Conservation (phyloP, 2,113 vertebrate genomes). For the Oryctolagus cuniculus region mOryCun1.1 NC_091447.1:33470001-33470500, state of each 20-base stretch:
- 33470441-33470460: constrained; percentile 62
- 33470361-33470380: not conserved
- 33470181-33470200: constrained; percentile 57
- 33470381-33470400: not conserved
- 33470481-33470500: constrained; percentile 72
- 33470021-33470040: constrained; percentile 1
- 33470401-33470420: not conserved
- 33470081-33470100: not conserved
- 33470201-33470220: constrained; percentile 51
- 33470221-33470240: constrained; percentile 57
- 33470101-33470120: constrained; percentile 6
- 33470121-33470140: not conserved
- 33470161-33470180: constrained; percentile 33
- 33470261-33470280: constrained; percentile 49
- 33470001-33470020: not conserved
- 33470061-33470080: not conserved
- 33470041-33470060: not conserved
- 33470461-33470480: constrained; percentile 60
- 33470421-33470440: constrained; percentile 1
- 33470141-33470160: not conserved
- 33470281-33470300: constrained; percentile 15
- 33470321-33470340: not conserved
- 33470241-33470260: constrained; percentile 58
- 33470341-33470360: not conserved
- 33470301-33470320: not conserved